phyloP scores from a whole-genome alignment of 2,113 vertebrate species.

The Chloroceryle aenea region DNA sequence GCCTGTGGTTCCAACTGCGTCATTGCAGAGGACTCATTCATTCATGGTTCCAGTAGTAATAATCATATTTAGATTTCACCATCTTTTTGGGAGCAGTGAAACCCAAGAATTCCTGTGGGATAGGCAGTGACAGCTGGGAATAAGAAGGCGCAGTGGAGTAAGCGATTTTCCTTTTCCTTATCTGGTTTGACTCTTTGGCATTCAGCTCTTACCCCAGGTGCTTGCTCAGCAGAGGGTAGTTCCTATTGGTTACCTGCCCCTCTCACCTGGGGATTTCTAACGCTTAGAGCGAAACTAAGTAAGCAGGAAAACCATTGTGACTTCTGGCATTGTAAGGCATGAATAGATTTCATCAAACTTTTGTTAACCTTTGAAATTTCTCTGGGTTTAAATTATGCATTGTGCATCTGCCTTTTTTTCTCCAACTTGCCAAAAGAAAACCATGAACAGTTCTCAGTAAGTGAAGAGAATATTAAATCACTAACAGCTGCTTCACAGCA shows the following conservation, averaged over 20 bases:
- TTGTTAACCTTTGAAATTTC: not conserved
- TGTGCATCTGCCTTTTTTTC: not conserved
- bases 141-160: not conserved
- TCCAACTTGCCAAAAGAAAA: not conserved
- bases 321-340: not conserved
- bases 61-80: not conserved
- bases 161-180: not conserved
- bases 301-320: not conserved
- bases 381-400: not conserved
- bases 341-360: not conserved
- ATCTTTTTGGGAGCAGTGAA: not conserved
- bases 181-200: not conserved
- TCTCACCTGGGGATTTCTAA: not conserved
- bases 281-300: not conserved
- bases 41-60: not conserved
- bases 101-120: not conserved
- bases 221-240: not conserved
- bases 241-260: not conserved
- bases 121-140: not conserved
- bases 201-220: not conserved
- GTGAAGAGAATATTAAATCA: not conserved
- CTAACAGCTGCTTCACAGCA: slow-evolving; percentile 21
- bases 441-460: not conserved
- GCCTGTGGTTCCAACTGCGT: fast-evolving
- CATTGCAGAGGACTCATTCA: not conserved